Evolutionary conservation across 2,888 invertebrate species (phyloP).

Genomic region (Apoda limacodes): DNA sequence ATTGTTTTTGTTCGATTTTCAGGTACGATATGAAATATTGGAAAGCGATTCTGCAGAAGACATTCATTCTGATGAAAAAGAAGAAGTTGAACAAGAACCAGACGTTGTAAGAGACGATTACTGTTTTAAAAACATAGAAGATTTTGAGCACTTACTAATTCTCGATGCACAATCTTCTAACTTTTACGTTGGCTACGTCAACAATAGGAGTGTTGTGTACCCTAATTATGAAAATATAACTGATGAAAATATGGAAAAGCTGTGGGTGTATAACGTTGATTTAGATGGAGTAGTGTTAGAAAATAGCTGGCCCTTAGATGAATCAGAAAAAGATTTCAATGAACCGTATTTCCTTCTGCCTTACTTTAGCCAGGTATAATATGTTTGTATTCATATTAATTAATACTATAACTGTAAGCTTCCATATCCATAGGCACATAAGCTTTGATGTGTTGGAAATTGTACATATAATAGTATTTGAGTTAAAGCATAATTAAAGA

Average conservation of each 20-base stretch:
- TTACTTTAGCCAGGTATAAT: slow-evolving; percentile 67
- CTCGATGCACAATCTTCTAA: slow-evolving; percentile 22
- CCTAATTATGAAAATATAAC: slow-evolving; percentile 34
- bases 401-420: too few relatives aligned
- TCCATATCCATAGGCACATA: too few relatives aligned
- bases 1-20: slow-evolving; percentile 18
- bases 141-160: slow-evolving; percentile 28
- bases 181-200: slow-evolving; percentile 33
- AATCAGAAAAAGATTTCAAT: slow-evolving; percentile 37
- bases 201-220: slow-evolving; percentile 32
- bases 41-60: slow-evolving; percentile 13
- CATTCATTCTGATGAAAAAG: slow-evolving; percentile 16
- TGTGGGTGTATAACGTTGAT: slow-evolving; percentile 33
- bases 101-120: too few relatives aligned
- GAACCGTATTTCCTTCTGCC: slow-evolving; percentile 41
- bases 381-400: too few relatives aligned
- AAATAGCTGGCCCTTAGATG: slow-evolving; percentile 69
- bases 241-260: slow-evolving; percentile 28
- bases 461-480: too few relatives aligned
- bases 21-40: slow-evolving; percentile 28
- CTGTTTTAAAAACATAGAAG: too few relatives aligned
- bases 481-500: too few relatives aligned
- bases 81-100: too few relatives aligned
- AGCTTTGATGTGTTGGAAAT: too few relatives aligned
- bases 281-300: slow-evolving; percentile 59